Evolutionary conservation across 1,140 invertebrate species (phyloP).

Genomic region (Eciton burchellii): DNA sequence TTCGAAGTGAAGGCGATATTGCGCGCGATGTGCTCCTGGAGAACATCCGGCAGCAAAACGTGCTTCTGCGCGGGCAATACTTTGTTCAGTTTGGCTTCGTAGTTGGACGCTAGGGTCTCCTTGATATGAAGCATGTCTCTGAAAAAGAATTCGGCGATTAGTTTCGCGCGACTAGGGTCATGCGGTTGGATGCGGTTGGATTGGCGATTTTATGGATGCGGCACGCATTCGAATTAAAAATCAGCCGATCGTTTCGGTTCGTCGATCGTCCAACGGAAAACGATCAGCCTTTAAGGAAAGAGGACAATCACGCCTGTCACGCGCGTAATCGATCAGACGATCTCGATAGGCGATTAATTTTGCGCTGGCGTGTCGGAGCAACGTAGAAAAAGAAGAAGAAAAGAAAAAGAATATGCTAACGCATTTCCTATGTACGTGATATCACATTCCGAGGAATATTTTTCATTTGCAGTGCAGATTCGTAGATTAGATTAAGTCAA

Average conservation of each 20-base stretch:
- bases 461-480: constrained; percentile 18
- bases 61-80: constrained; percentile 87
- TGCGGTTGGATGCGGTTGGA: not conserved
- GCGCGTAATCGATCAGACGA: not conserved
- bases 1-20: constrained; percentile 84
- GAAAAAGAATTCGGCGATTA: constrained; percentile 59
- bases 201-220: not conserved
- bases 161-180: not conserved
- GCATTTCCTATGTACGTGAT: not conserved
- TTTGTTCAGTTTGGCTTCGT: constrained; percentile 80
- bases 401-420: too few species aligned
- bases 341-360: not conserved
- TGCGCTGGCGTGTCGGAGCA: not conserved
- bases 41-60: constrained; percentile 87
- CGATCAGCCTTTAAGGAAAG: not conserved
- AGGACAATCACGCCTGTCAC: not conserved
- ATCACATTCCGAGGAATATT: constrained; percentile 23
- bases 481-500: constrained; percentile 52
- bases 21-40: constrained; percentile 87
- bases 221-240: not conserved
- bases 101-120: constrained; percentile 71
- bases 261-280: not conserved
- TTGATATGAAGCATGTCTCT: constrained; percentile 81
- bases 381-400: constrained; percentile 2
- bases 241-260: too few species aligned